These are phyloP conservation scores for Thumatha senex DNA, from an alignment of 2,888 invertebrate genomes.

Conservation along the genomic window DNA sequence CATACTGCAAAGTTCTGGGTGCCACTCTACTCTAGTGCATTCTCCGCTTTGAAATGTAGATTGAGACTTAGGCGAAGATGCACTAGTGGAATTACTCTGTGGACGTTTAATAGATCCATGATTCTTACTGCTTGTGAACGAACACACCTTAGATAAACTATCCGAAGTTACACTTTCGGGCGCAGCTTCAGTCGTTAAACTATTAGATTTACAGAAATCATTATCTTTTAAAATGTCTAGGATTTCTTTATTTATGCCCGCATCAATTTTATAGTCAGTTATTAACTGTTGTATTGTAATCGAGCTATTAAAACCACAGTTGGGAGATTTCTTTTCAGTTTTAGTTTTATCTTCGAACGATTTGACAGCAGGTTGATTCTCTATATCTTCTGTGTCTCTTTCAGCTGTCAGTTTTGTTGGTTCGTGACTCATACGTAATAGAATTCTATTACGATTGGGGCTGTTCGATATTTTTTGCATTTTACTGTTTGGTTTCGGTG, in stretches of 20 bases:
- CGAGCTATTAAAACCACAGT: background rate
- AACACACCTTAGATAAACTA: constrained; percentile 17
- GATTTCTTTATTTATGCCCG: constrained; percentile 29
- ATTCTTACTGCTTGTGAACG: constrained; percentile 53
- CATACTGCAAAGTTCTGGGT: constrained; percentile 20
- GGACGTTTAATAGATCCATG: constrained; percentile 7
- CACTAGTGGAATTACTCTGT: no score
- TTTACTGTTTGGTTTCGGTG: constrained; percentile 62
- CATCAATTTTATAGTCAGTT: constrained; percentile 41
- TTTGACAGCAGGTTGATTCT: background rate
- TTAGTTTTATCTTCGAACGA: background rate
- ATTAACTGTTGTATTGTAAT: constrained; percentile 52
- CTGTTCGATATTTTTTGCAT: constrained; percentile 56
- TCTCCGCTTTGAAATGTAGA: background rate
- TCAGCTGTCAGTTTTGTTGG: constrained; percentile 14
- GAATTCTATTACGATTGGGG: constrained; percentile 18
- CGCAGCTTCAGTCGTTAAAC: background rate
- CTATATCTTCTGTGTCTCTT: constrained; percentile 10
- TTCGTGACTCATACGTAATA: constrained; percentile 2
- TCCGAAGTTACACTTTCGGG: constrained; percentile 1
- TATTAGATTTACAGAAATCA: constrained; percentile 2
- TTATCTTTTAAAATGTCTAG: constrained; percentile 11
- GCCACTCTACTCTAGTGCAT: constrained; percentile 37
- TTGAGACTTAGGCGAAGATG: background rate
- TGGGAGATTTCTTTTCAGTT: constrained; percentile 20